Percentiles rank a stretch among this genome's conserved stretches.
phyloP scores from a whole-genome alignment of 2,113 vertebrate genomes.

The Paramormyrops kingsleyae region DNA sequence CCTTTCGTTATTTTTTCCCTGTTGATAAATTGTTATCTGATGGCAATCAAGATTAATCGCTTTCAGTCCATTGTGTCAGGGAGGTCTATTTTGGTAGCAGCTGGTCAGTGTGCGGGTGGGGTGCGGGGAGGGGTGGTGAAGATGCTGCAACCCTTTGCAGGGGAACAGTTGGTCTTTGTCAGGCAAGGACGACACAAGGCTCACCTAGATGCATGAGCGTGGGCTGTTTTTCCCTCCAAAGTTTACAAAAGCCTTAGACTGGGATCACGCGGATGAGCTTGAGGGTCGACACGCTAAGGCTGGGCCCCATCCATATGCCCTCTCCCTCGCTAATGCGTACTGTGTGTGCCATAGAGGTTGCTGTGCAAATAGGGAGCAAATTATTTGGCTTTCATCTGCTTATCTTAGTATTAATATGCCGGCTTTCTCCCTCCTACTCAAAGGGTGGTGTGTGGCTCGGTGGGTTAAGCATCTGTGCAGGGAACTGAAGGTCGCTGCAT shows the following conservation, averaged over 20 bases:
- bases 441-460: neutral
- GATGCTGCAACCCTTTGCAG: neutral
- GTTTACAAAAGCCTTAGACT: conserved; percentile 9
- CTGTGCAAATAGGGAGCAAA: neutral
- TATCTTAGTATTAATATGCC: neutral
- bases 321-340: neutral
- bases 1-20: neutral
- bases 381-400: neutral
- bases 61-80: neutral
- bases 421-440: neutral
- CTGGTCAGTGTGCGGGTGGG: neutral
- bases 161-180: conserved; percentile 14
- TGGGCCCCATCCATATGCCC: neutral
- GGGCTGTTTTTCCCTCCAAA: conserved; percentile 14
- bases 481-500: neutral
- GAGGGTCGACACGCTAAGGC: neutral
- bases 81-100: neutral
- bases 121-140: neutral
- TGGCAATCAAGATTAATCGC: conserved; percentile 6
- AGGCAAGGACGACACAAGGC: neutral
- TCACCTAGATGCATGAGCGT: neutral
- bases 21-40: conserved; percentile 2
- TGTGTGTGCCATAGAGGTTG: neutral
- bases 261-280: neutral
- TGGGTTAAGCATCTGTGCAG: neutral